Conservation (phyloP, 2,888 invertebrate species). For the Cheilosia vernalis region DNA sequence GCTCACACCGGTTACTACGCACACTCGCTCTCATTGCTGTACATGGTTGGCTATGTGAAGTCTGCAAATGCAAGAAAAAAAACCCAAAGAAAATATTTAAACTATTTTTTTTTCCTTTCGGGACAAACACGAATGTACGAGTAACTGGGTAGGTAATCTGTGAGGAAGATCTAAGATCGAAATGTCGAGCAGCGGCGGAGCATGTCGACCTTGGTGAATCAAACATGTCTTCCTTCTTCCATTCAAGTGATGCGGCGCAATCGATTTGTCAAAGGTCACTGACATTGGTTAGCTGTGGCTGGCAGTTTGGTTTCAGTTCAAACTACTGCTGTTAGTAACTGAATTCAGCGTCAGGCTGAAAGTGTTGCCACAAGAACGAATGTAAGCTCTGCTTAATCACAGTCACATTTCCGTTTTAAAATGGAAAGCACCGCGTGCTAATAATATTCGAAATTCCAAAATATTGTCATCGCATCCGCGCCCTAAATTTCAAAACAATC, state of each 20-base stretch:
- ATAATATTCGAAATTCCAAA: too few relatives aligned
- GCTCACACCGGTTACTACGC: slow-evolving; percentile 25
- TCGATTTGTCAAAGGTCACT: slow-evolving; percentile 1
- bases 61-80: too few relatives aligned
- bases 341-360: too few relatives aligned
- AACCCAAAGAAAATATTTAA: not conserved
- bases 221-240: not conserved
- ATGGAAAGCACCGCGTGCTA: too few relatives aligned
- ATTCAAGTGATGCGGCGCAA: not conserved
- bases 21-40: slow-evolving; percentile 41
- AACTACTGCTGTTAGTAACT: too few relatives aligned
- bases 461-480: too few relatives aligned
- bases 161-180: slow-evolving; percentile 12
- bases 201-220: not conserved
- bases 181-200: not conserved
- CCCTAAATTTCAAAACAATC: too few relatives aligned
- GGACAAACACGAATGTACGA: not conserved
- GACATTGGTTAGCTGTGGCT: not conserved
- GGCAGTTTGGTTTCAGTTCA: not conserved
- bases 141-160: slow-evolving; percentile 11
- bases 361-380: too few relatives aligned
- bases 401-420: too few relatives aligned
- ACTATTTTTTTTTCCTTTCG: not conserved
- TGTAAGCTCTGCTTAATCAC: too few relatives aligned
- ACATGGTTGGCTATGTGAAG: not conserved